Percentiles rank a stretch among this genome's conserved stretches.
Evolutionary conservation across 2,888 invertebrate genomes (phyloP).

Genomic region (Lasius fuliginosus): DNA sequence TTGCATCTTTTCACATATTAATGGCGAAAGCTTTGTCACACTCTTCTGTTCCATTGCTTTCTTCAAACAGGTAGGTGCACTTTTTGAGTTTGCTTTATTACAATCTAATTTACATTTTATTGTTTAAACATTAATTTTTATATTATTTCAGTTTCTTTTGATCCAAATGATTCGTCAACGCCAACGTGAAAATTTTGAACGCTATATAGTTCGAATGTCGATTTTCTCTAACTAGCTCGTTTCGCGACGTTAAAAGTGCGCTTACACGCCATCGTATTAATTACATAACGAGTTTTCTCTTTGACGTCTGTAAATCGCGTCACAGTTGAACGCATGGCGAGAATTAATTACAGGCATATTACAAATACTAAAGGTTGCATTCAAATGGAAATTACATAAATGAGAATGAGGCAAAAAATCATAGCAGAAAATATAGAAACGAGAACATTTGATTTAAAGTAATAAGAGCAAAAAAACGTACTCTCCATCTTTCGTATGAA

Average conservation of each 20-base stretch:
- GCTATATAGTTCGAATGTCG: not conserved
- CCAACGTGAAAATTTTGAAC: not conserved
- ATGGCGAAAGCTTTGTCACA: constrained; percentile 21
- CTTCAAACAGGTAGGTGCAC: constrained; percentile 60
- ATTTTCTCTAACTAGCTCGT: constrained; percentile 6
- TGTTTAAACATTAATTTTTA: constrained; percentile 10
- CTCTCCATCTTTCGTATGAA: not conserved
- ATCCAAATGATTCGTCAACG: not conserved
- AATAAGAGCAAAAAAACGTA: not conserved
- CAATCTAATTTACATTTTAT: constrained; percentile 8
- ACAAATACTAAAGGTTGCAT: not conserved
- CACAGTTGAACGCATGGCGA: not conserved
- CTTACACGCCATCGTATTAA: constrained; percentile 21
- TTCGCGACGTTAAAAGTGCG: constrained; percentile 11
- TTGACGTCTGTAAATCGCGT: constrained; percentile 21
- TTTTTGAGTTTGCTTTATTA: constrained; percentile 50
- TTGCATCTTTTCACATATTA: not conserved
- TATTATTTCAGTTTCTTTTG: constrained; percentile 7
- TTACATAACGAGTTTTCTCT: constrained; percentile 19
- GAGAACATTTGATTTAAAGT: not conserved
- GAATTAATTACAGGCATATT: constrained; percentile 14
- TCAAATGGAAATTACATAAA: not conserved
- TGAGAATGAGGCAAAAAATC: not conserved
- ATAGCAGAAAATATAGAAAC: not conserved
- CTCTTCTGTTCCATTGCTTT: constrained; percentile 35